phyloP scores from a whole-genome alignment of 2,113 vertebrate genomes.

The Sitta europaea region DNA sequence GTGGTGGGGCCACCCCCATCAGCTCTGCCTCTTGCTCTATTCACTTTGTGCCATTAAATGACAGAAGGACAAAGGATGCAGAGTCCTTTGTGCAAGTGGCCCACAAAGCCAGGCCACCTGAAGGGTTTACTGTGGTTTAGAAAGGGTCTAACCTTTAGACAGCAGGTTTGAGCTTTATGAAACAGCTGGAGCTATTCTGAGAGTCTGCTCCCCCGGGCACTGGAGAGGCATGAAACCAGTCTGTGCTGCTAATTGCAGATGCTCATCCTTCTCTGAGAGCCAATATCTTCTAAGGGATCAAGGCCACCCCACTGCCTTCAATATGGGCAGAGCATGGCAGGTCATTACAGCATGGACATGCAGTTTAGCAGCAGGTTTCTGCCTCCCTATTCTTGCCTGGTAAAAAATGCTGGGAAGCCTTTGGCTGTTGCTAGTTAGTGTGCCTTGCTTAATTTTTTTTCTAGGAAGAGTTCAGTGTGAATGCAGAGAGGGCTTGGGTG shows the following conservation, averaged over 20 bases:
- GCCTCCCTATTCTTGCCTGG: not conserved
- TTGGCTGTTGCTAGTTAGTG: not conserved
- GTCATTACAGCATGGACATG: not conserved
- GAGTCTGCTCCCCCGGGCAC: not conserved
- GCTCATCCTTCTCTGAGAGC: not conserved
- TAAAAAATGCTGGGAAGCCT: not conserved
- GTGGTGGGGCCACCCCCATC: not conserved
- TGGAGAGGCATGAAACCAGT: not conserved
- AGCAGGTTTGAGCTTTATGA: slow-evolving; percentile 33
- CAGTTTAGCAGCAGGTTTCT: not conserved
- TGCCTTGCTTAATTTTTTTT: not conserved
- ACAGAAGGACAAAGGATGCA: not conserved
- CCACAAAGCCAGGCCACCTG: slow-evolving; percentile 16
- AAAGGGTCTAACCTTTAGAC: slow-evolving; percentile 38
- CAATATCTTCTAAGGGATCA: not conserved
- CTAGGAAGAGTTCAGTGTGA: not conserved
- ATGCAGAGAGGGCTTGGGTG: not conserved
- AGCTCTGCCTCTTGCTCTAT: not conserved
- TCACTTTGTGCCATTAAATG: not conserved
- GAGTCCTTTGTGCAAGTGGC: not conserved
- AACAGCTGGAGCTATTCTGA: slow-evolving; percentile 48
- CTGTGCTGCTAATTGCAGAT: slow-evolving; percentile 51
- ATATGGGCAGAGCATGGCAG: not conserved
- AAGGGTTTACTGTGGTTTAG: not conserved
- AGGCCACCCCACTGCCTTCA: slow-evolving; percentile 7